Evolutionary conservation across 2,888 invertebrate species (phyloP), one percentile per base, ranked within the genome.

Genomic region (Clepsis dumicolana): DNA sequence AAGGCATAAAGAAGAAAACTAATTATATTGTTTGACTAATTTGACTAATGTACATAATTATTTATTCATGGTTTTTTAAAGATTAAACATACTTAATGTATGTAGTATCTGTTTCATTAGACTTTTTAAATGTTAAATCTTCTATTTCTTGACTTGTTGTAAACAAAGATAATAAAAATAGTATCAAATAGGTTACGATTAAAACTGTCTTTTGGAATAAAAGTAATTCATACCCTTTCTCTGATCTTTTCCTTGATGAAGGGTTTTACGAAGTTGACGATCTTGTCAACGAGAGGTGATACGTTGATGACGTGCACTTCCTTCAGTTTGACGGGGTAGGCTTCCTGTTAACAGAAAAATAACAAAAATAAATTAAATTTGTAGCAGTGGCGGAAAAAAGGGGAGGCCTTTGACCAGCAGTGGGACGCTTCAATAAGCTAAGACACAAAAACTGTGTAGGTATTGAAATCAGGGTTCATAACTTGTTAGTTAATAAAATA

Each of bases 171-270:
- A n/a, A n/a, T n/a, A n/a, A n/a, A n/a, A n/a, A n/a, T n/a, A n/a
- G n/a, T n/a, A n/a, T n/a, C n/a, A n/a, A n/a, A n/a, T n/a, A n/a
- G n/a, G n/a, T n/a, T n/a, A n/a, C n/a, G n/a, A n/a, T n/a, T n/a
- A 32, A 32, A 32, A 32, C 8, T 32, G 10, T n/a, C 1, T 32
- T 10, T 32, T 10, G 8, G 12, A 38, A 4, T 41, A 4, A 41
- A 41, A 41, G 4, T n/a, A 18, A 21, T 32, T 8, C 53, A 10
- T 81, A 94, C 94, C 78, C 97, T 95, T 79, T 96, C 96, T 80
- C 96, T 95, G 78, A 97, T 97, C 94, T 98, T 98, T 84, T 98
- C 97, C 89, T 97, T 97, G 73, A 98, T 93, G 91, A 97, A 97
- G 0, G 97, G 97, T 84, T 97, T 97, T 24, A 97, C 97, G 86